Evolutionary conservation across 2,113 vertebrate genomes (phyloP).

Genomic region (Megaceryle maxima): DNA sequence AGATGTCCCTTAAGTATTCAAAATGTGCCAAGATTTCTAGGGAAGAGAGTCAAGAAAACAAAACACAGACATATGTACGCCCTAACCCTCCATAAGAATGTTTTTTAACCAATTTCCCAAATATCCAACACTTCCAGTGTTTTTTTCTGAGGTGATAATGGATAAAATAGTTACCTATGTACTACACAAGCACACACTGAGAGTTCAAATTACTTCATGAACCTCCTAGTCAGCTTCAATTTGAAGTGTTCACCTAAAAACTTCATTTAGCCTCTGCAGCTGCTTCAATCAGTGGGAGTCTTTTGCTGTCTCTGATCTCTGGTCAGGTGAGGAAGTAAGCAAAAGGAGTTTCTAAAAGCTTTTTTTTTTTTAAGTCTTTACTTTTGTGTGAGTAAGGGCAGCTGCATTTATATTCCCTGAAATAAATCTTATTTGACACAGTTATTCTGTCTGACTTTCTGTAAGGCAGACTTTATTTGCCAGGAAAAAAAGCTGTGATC

Average conservation of each 20-base stretch:
- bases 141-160: neutral
- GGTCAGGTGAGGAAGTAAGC: neutral
- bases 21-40: neutral
- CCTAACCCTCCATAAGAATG: neutral
- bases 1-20: neutral
- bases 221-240: conserved; percentile 56
- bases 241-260: conserved; percentile 59
- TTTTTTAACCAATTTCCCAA: neutral
- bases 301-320: conserved; percentile 2
- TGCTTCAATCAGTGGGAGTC: neutral
- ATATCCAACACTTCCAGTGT: neutral
- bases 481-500: conserved; percentile 6
- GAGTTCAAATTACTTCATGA: conserved; percentile 65
- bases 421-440: conserved; percentile 47
- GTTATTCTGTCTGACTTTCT: conserved; percentile 2
- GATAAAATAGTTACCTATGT: neutral
- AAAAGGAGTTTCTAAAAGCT: neutral
- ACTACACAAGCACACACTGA: conserved; percentile 8
- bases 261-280: conserved; percentile 21
- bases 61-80: neutral
- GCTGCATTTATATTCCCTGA: neutral
- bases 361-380: neutral
- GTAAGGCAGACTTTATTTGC: neutral
- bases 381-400: conserved; percentile 16
- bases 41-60: neutral